Conservation (phyloP, 2,797 vertebrate species). For the Ambastaia sidthimunki region DNA sequence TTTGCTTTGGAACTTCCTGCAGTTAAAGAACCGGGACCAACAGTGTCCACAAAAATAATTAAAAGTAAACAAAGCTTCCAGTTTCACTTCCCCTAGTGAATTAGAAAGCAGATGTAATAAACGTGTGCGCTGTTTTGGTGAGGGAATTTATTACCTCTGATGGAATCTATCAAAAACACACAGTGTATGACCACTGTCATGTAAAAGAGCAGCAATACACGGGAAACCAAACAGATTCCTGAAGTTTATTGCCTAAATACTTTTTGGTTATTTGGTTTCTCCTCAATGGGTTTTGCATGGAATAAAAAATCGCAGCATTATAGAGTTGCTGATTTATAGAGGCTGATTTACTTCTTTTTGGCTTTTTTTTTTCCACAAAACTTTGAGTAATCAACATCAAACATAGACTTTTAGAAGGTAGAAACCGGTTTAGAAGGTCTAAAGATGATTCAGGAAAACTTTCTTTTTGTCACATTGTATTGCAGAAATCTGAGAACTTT, state of each 20-base stretch:
- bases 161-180: too few species aligned
- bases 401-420: not conserved
- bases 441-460: not conserved
- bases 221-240: not conserved
- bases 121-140: too few species aligned
- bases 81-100: not conserved
- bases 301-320: not conserved
- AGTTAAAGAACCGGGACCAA: not conserved
- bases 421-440: not conserved
- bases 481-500: not conserved
- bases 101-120: not conserved
- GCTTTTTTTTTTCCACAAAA: not conserved
- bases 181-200: slow-evolving; percentile 1
- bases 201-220: not conserved
- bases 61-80: not conserved
- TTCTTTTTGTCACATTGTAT: too few species aligned
- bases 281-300: not conserved
- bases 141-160: too few species aligned
- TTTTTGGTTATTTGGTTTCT: not conserved
- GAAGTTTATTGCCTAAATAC: not conserved
- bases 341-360: not conserved
- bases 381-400: not conserved
- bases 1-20: not conserved
- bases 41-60: not conserved
- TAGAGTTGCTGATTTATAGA: too few species aligned